These are phyloP conservation scores for Tauraco erythrolophus DNA, from an alignment of 2,113 vertebrate species.

Conservation along the genomic window DNA sequence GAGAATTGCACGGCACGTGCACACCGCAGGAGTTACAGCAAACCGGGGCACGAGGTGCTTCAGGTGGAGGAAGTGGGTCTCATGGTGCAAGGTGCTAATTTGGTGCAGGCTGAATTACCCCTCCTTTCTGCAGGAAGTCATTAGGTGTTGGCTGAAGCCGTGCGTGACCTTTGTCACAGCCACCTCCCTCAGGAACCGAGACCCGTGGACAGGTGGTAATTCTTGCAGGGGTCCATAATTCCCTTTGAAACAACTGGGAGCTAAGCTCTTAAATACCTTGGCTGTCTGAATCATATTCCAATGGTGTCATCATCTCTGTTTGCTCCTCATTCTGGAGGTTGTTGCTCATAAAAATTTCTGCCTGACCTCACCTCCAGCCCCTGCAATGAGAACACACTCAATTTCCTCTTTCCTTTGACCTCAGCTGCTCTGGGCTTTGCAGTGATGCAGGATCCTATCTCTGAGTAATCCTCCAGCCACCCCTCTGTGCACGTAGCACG, in stretches of 20 bases:
- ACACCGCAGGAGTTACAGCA: background rate
- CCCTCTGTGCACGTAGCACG: rapidly evolving
- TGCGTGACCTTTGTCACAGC: background rate
- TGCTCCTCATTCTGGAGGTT: background rate
- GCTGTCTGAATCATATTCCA: background rate
- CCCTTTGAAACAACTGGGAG: background rate
- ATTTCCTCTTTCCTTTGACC: background rate
- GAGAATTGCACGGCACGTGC: background rate
- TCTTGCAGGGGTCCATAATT: background rate
- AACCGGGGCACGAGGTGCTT: background rate
- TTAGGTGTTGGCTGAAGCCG: background rate
- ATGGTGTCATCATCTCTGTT: background rate
- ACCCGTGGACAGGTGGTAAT: background rate
- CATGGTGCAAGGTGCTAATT: background rate
- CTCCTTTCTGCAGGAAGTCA: background rate
- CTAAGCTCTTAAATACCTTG: background rate
- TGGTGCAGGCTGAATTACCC: background rate
- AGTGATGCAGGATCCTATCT: background rate
- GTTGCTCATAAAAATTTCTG: background rate
- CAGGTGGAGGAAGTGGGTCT: background rate
- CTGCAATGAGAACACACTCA: background rate
- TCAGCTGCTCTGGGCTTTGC: background rate
- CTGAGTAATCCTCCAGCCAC: background rate
- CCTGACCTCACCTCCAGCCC: conserved; percentile 9
- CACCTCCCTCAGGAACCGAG: background rate